Evolutionary conservation across 2,888 invertebrate genomes (phyloP).

Genomic region (Ornithoptera priamus): DNA sequence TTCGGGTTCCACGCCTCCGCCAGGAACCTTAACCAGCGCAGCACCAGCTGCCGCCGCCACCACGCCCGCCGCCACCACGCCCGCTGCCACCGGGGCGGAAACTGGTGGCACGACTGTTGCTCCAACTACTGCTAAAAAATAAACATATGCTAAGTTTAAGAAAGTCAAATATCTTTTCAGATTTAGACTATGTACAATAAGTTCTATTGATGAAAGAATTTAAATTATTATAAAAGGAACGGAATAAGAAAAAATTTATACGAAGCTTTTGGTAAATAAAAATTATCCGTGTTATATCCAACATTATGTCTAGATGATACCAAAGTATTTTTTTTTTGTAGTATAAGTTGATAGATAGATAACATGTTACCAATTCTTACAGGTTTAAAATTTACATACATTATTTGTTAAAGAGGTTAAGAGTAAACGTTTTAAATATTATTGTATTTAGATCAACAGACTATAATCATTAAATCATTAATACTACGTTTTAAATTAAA

Average conservation of each 20-base stretch:
- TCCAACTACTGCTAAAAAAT: conserved; percentile 32
- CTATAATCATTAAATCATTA: too few species aligned
- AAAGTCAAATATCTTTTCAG: background rate
- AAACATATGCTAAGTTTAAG: background rate
- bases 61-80: conserved; percentile 34
- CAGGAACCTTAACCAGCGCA: conserved; percentile 2
- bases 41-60: conserved; percentile 32
- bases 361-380: too few species aligned
- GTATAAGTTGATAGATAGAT: too few species aligned
- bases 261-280: background rate
- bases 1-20: conserved; percentile 23
- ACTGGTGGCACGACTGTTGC: conserved; percentile 36
- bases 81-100: conserved; percentile 30
- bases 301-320: too few species aligned
- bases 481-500: too few species aligned
- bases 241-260: too few species aligned
- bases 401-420: too few species aligned
- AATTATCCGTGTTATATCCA: background rate
- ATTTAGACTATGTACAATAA: background rate
- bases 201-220: background rate
- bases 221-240: background rate
- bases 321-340: too few species aligned
- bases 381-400: too few species aligned
- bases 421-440: too few species aligned
- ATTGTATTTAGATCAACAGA: too few species aligned